These are phyloP conservation scores for Drosophila ficusphila DNA, from an alignment of 1,140 invertebrate species.

Conservation along the genomic window DNA sequence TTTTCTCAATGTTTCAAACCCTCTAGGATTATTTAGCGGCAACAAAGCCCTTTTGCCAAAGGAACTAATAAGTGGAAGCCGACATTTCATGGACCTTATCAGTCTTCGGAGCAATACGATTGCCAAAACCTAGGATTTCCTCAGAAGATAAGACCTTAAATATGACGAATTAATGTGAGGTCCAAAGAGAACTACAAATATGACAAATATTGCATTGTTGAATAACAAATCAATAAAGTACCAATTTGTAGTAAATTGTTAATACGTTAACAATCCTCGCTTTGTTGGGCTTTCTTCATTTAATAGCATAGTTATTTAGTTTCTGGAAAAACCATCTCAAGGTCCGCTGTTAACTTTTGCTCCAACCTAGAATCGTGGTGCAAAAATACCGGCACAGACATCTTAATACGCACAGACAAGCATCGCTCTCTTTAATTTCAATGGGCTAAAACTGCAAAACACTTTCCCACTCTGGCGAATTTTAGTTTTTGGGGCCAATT, in stretches of 20 bases:
- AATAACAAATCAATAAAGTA: too few relatives aligned
- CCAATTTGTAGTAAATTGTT: too few relatives aligned
- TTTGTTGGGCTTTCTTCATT: too few relatives aligned
- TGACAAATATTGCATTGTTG: background rate
- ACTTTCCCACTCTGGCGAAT: constrained; percentile 34
- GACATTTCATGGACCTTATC: background rate
- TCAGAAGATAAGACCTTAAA: background rate
- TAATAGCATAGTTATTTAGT: background rate
- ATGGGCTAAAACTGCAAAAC: constrained; percentile 1
- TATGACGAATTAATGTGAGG: background rate
- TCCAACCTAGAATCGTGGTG: constrained; percentile 77
- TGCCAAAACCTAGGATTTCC: background rate
- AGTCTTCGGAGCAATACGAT: background rate
- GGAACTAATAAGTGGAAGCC: background rate
- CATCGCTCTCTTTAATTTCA: constrained; percentile 5
- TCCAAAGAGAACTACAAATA: background rate
- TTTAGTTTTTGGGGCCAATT: constrained; percentile 59
- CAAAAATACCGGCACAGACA: constrained; percentile 58
- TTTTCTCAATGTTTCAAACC: background rate
- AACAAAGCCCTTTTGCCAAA: background rate
- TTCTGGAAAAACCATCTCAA: background rate
- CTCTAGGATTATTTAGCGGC: background rate
- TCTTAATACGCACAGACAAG: constrained; percentile 63
- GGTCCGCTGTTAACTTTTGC: constrained; percentile 23
- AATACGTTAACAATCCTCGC: too few relatives aligned